Conservation (phyloP, 2,888 invertebrate species). For the Pycnomerus fuliginosus region DNA sequence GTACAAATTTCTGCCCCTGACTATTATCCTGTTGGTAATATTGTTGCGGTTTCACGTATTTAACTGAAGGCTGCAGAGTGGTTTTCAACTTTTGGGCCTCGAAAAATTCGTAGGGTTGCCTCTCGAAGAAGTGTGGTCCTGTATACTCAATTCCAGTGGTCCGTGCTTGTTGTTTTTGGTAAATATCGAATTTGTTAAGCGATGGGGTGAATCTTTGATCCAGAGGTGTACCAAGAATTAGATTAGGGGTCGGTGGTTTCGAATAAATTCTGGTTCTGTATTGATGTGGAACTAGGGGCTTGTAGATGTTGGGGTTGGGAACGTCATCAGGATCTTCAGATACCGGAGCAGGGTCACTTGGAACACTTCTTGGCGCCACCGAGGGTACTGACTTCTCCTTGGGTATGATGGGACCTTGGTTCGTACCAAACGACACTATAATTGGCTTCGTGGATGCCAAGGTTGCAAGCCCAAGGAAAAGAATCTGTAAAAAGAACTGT, state of each 20-base stretch:
- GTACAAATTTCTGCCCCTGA: slow-evolving; percentile 36
- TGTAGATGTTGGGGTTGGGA: slow-evolving; percentile 47
- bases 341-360: slow-evolving; percentile 45
- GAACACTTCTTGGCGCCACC: slow-evolving; percentile 20
- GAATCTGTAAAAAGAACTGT: slow-evolving; percentile 44
- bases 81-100: slow-evolving; percentile 31
- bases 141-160: slow-evolving; percentile 45
- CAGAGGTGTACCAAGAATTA: slow-evolving; percentile 47
- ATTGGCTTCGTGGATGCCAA: slow-evolving; percentile 43
- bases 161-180: slow-evolving; percentile 38
- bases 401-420: slow-evolving; percentile 49
- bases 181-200: slow-evolving; percentile 39
- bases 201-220: slow-evolving; percentile 46
- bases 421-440: slow-evolving; percentile 51
- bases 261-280: slow-evolving; percentile 40
- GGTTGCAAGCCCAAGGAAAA: slow-evolving; percentile 36
- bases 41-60: slow-evolving; percentile 32
- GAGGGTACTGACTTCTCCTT: slow-evolving; percentile 7
- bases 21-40: neutral
- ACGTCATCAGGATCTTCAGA: slow-evolving; percentile 45
- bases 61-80: slow-evolving; percentile 33
- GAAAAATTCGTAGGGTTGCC: slow-evolving; percentile 44
- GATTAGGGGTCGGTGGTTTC: slow-evolving; percentile 35
- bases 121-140: slow-evolving; percentile 50
- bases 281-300: slow-evolving; percentile 44